Evolutionary conservation across 2,113 vertebrate genomes (phyloP), one percentile per base, ranked within the genome.

Genomic region (Maccullochella peelii): DNA sequence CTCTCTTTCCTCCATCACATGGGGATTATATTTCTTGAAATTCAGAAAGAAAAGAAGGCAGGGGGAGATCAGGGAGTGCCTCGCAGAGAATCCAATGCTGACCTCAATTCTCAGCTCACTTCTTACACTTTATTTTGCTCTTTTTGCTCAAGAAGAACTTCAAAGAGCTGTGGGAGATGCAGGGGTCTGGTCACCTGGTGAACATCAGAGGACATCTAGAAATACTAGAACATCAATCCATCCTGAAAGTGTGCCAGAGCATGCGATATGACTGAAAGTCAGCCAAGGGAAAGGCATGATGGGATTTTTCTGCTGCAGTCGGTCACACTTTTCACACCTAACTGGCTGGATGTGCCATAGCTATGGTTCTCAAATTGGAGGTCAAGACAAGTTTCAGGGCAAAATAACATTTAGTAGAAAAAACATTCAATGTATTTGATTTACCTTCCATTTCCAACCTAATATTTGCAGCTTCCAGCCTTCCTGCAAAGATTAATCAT

Each of bases 91-190:
- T 86, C 88, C 75, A 61, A 21, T 18, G 25, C 73, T 92, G 90
- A 91, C 88, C 92, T 84, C 50, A 69, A 94, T 93, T 87, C 86
- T 78, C 27, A 18, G 71, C 57, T 84, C 38, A 27, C 83, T 52
- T 65, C 79, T 77, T 42, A 52, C 52, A 11, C 68, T 69, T 78
- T 59, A 27, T 69, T 74, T 54, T 21, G 16, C 63, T 63, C 21
- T 61, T 62, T 82, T 79, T 54, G 42, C 23, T 57, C 0, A 58
- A 54, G 65, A 86, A 27, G 49, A 83, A 85, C 86, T 92, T 92
- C 82, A 94, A 91, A 92, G 86, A 38, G 80, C 79, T 5, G 76
- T 3, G 80, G 68, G 79, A 65, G 72, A 85, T 68, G 83, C 54
- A 25, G 71, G 79, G 74, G 67, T 73, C 83, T 8, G 68, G 79